Conservation (phyloP, 2,888 invertebrate genomes). For the Ceraclea dissimilis region DNA sequence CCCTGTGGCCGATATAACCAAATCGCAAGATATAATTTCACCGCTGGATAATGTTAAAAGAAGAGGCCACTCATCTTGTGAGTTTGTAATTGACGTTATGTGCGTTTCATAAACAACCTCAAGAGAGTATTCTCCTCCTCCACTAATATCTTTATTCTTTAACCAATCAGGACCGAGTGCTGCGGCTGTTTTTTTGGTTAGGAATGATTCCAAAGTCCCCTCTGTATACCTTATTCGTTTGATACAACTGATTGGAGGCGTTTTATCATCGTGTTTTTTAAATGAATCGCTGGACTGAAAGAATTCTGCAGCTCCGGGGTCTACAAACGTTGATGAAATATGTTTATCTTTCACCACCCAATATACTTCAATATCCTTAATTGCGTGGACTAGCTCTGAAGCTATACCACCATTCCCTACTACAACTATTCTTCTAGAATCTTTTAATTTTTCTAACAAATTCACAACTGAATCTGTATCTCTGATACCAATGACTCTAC, state of each 20-base stretch:
- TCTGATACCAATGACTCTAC: constrained; percentile 77
- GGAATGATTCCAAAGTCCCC: constrained; percentile 38
- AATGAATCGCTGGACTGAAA: constrained; percentile 61
- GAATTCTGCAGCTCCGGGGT: constrained; percentile 93
- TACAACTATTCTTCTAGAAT: constrained; percentile 67
- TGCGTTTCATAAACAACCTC: constrained; percentile 57
- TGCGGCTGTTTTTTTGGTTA: constrained; percentile 57
- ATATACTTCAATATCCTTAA: constrained; percentile 73
- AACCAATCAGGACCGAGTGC: constrained; percentile 98
- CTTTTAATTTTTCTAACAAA: constrained; percentile 62
- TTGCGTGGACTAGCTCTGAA: constrained; percentile 88
- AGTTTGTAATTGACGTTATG: constrained; percentile 40
- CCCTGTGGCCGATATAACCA: constrained; percentile 93
- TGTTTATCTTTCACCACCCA: constrained; percentile 93
- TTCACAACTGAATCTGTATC: constrained; percentile 88
- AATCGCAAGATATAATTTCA: constrained; percentile 69
- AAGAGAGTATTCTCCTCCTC: constrained; percentile 40
- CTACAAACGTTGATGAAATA: constrained; percentile 90
- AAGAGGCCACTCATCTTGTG: constrained; percentile 54
- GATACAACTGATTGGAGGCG: constrained; percentile 27
- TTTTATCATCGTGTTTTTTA: constrained; percentile 42
- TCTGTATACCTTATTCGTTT: constrained; percentile 64
- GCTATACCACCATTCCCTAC: constrained; percentile 99
- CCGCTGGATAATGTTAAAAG: constrained; percentile 68
- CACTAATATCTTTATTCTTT: constrained; percentile 54